Percentiles rank a stretch among this genome's conserved stretches.
Conservation (phyloP, 2,797 vertebrate species). For the Coluber constrictor region DNA sequence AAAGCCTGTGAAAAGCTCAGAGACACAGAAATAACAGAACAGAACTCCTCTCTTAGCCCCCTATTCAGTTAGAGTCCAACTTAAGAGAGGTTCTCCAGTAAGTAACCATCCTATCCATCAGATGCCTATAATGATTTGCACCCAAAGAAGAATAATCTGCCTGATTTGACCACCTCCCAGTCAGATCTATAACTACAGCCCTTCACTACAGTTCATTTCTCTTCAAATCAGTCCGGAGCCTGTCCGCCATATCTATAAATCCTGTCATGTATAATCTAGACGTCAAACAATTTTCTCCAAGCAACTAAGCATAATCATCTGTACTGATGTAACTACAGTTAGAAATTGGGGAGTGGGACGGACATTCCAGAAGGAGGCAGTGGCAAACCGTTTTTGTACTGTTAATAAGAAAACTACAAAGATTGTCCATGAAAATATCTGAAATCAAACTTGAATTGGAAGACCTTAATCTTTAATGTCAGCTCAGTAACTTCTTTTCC, state of each 20-base stretch:
- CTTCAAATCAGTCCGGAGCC: neutral
- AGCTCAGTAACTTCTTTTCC: neutral
- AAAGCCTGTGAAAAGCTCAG: neutral
- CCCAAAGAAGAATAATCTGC: neutral
- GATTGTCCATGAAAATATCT: neutral
- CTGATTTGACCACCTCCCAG: neutral
- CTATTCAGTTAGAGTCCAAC: neutral
- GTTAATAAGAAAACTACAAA: neutral
- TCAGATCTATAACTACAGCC: neutral
- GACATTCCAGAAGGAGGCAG: neutral
- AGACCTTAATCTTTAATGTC: neutral
- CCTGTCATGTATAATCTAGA: neutral
- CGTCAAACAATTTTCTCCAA: neutral
- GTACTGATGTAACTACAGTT: neutral
- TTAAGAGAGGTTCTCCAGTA: neutral
- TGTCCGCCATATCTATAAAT: neutral
- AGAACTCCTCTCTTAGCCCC: neutral
- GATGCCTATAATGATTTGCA: neutral
- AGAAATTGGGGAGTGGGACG: neutral
- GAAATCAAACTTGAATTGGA: neutral
- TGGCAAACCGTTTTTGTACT: neutral
- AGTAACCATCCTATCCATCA: neutral
- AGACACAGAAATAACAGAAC: neutral
- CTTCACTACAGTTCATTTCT: neutral
- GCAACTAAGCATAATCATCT: neutral